Percentiles rank a stretch among this genome's conserved stretches.
phyloP scores from a whole-genome alignment of 2,797 vertebrate species.

The Geotrypetes seraphini region DNA sequence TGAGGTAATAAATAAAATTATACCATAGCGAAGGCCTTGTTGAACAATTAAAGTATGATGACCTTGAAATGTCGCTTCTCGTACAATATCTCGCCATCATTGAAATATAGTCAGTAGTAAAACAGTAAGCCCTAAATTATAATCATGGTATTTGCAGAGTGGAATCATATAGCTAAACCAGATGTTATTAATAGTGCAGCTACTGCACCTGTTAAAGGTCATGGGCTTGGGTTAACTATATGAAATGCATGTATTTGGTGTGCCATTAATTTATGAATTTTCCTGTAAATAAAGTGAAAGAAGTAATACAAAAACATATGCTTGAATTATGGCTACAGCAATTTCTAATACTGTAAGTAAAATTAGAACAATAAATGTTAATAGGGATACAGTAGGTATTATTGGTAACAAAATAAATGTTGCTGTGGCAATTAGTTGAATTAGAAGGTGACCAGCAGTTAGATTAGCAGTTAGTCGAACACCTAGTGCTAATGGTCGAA shows the following conservation, averaged over 20 bases:
- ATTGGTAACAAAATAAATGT: too few species aligned
- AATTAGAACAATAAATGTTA: too few species aligned
- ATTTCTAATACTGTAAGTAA: too few species aligned
- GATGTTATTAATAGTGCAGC: rapidly evolving
- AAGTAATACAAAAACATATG: conserved; percentile 14
- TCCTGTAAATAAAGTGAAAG: neutral
- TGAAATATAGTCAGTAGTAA: rapidly evolving
- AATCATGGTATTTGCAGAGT: rapidly evolving
- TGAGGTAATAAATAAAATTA: conserved; percentile 18
- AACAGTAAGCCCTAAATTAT: rapidly evolving
- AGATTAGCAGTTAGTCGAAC: too few species aligned
- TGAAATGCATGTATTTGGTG: neutral
- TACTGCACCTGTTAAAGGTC: rapidly evolving
- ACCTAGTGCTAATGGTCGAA: too few species aligned
- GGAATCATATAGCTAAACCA: rapidly evolving
- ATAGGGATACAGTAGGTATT: too few species aligned
- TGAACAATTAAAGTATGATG: neutral
- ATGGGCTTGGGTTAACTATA: neutral
- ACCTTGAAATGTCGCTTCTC: neutral
- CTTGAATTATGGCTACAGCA: conserved; percentile 19
- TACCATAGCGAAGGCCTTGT: conserved; percentile 19
- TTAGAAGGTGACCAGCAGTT: neutral
- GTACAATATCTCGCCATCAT: neutral
- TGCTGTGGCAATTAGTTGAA: conserved; percentile 2
- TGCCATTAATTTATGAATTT: neutral